A percentile compares a stretch with the other conserved stretches of the same genome.
Conservation (phyloP, 2,888 invertebrate species). For the Orchesella flavescens region DNA sequence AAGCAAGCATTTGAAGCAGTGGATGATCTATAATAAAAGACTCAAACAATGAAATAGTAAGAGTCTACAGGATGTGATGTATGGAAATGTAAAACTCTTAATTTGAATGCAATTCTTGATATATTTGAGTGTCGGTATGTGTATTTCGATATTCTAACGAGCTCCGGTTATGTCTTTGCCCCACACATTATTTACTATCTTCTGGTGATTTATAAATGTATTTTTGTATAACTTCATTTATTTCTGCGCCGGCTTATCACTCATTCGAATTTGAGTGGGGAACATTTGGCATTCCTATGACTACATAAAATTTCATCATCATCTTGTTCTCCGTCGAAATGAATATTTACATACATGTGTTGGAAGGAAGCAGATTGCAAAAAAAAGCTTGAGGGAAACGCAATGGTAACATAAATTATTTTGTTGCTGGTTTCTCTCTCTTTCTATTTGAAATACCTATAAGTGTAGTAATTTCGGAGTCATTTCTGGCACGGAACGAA, state of each 20-base stretch:
- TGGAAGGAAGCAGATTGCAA: conserved; percentile 32
- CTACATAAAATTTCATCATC: conserved; percentile 11
- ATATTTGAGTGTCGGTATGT: too few species aligned
- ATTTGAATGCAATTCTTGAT: too few species aligned
- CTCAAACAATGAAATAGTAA: too few species aligned
- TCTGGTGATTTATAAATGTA: too few species aligned
- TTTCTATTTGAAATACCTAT: conserved; percentile 26
- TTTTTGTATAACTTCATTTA: not conserved
- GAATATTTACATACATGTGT: not conserved
- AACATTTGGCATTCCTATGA: conserved; percentile 10
- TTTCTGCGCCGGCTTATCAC: not conserved
- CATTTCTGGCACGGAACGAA: conserved; percentile 63
- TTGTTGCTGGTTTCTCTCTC: conserved; percentile 29
- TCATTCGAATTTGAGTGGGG: not conserved
- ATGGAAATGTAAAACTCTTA: too few species aligned
- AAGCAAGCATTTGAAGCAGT: not conserved
- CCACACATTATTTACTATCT: too few species aligned
- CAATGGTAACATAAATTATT: conserved; percentile 37
- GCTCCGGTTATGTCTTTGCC: too few species aligned
- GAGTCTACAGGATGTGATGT: too few species aligned
- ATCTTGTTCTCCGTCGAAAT: not conserved
- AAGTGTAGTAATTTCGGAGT: conserved; percentile 32
- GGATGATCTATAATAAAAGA: too few species aligned
- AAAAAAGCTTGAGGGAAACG: conserved; percentile 16
- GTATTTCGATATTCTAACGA: too few species aligned